Conservation (phyloP, 2,888 invertebrate genomes). For the Ophraella communa region DNA sequence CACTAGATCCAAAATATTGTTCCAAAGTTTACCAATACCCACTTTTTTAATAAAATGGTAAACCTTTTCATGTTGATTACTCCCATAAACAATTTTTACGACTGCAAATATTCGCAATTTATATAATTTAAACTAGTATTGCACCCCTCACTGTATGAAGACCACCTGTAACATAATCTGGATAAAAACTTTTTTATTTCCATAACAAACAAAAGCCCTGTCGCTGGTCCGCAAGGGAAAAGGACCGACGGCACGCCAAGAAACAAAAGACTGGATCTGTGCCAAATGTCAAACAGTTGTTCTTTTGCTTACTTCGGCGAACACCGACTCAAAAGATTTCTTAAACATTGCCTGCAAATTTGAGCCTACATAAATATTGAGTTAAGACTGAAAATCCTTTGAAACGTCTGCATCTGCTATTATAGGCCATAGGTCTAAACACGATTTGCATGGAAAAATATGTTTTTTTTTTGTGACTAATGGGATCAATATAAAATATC, state of each 20-base stretch:
- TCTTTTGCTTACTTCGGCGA: conserved; percentile 34
- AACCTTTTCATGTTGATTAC: too few species aligned
- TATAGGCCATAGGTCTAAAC: not conserved
- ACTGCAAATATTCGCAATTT: too few species aligned
- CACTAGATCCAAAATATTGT: too few species aligned
- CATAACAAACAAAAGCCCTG: not conserved
- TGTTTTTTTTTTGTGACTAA: too few species aligned
- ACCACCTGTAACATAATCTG: conserved; percentile 3
- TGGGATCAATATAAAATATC: too few species aligned
- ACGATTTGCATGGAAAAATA: not conserved
- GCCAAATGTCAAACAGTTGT: conserved; percentile 43
- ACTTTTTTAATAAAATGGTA: too few species aligned
- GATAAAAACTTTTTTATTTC: conserved; percentile 3
- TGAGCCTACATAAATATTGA: not conserved
- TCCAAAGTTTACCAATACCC: too few species aligned
- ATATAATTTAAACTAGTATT: too few species aligned
- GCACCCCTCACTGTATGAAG: not conserved
- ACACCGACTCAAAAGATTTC: not conserved
- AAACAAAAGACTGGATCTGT: conserved; percentile 42
- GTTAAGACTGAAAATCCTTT: not conserved
- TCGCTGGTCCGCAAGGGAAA: not conserved
- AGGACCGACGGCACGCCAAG: conserved; percentile 29
- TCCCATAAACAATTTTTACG: too few species aligned
- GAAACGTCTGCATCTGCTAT: not conserved
- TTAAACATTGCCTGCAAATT: not conserved